A percentile compares a stretch with the other conserved stretches of the same genome.
phyloP scores from a whole-genome alignment of 1,140 invertebrate species.

The Drosophila trapezifrons region DNA sequence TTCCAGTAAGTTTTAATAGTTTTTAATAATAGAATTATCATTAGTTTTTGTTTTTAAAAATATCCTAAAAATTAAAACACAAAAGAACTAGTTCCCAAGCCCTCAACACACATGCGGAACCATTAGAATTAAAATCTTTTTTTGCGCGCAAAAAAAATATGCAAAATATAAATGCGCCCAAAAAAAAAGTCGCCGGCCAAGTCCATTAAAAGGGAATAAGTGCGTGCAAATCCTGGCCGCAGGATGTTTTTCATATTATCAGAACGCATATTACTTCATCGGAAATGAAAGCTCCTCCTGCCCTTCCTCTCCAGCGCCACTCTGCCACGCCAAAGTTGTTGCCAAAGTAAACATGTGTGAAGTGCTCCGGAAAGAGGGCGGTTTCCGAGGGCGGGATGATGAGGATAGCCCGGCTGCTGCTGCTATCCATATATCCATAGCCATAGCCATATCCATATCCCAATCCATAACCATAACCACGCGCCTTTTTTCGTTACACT shows the following conservation, averaged over 20 bases:
- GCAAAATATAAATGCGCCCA: constrained; percentile 16
- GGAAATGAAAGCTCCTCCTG: constrained; percentile 62
- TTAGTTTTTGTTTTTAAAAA: no score
- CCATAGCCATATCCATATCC: constrained; percentile 15
- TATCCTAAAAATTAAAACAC: background rate
- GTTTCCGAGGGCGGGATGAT: constrained; percentile 48
- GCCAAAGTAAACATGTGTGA: constrained; percentile 71
- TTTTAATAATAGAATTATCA: no score
- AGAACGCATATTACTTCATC: constrained; percentile 79
- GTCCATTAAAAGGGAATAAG: constrained; percentile 83
- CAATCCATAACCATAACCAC: constrained; percentile 40
- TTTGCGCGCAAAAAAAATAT: constrained; percentile 38
- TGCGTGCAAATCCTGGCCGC: constrained; percentile 78
- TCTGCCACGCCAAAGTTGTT: constrained; percentile 26
- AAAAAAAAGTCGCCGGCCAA: constrained; percentile 36
- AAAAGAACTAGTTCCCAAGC: background rate
- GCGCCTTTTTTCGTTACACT: constrained; percentile 53
- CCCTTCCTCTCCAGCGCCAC: background rate
- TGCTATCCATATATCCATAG: constrained; percentile 7
- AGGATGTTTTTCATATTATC: constrained; percentile 79
- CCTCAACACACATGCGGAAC: background rate
- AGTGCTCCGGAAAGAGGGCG: constrained; percentile 33
- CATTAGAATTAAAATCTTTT: constrained; percentile 10
- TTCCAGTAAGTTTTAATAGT: no score
- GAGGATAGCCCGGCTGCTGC: constrained; percentile 26